Evolutionary conservation across 1,140 invertebrate genomes (phyloP), one percentile per base, ranked within the genome.

Genomic region (Heliconius congener): DNA sequence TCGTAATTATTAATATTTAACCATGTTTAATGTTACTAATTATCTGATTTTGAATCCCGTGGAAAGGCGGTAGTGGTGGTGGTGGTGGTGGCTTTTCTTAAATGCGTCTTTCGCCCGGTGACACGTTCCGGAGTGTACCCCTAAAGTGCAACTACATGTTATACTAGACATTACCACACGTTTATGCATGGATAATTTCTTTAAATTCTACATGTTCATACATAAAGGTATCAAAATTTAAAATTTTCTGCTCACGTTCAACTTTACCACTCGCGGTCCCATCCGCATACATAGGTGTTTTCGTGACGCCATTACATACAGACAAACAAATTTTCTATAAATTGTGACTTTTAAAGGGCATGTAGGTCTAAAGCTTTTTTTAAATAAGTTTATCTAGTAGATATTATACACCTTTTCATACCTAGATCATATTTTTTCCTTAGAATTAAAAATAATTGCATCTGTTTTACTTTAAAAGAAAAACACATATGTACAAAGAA

Each of bases 231-330:
- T 34, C 52, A 55, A 42, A 30, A 73, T 72, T 74, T 4, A 55
- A 4, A 52, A 34, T 42, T 72, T 27, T 80, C 42, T 78, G 72
- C 83, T 84, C 79, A 84, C 83, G 52, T 82, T 84, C 52, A 80
- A 78, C 37, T 82, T 84, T 79, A 81, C 78, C 34, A 78, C 81
- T 76, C 81, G 73, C 79, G 81, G 76, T 70, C 81, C 83, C 83
- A 84, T 84, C 81, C 83, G 76, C 78, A 81, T 80, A 79, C 81
- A 81, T 50, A 81, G 80, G 77, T 81, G 78, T 82, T 84, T 84
- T 79, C 76, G 83, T 78, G 83, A 78, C 74, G 83, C 83, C 83
- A 82, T 84, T 84, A 84, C 83, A 80, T 84, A 84, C 76, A 80
- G 72, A 81, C 78, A 84, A 55, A 84, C 50, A 84, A 80, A 55